Conservation (phyloP, 2,888 invertebrate species). For the Coleophora deauratella region DNA sequence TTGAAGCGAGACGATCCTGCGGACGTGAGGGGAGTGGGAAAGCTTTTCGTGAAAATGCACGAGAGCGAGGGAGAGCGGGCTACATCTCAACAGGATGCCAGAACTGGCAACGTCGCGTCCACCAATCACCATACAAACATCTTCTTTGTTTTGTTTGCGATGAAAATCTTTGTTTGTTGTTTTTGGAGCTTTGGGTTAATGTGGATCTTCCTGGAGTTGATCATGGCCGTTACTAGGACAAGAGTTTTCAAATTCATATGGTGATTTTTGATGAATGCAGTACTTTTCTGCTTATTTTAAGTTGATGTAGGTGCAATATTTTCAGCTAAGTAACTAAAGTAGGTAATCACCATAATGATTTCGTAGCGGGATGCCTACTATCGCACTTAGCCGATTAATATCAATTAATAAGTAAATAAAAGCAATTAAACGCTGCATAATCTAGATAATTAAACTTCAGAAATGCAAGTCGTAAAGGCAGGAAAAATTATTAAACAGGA, state of each 20-base stretch:
- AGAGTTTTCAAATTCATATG: too few species aligned
- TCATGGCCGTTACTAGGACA: not conserved
- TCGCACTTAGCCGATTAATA: too few species aligned
- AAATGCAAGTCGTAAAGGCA: slow-evolving; percentile 6
- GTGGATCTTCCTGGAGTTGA: slow-evolving; percentile 15
- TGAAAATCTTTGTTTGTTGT: slow-evolving; percentile 37
- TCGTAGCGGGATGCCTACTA: too few species aligned
- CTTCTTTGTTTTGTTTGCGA: slow-evolving; percentile 46
- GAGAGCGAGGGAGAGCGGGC: slow-evolving; percentile 31
- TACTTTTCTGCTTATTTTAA: too few species aligned
- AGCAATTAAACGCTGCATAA: too few species aligned
- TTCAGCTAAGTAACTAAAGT: too few species aligned
- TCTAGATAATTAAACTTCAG: not conserved
- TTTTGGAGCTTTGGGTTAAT: slow-evolving; percentile 21
- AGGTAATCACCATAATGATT: too few species aligned
- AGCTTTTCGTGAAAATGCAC: slow-evolving; percentile 14
- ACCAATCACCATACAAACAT: slow-evolving; percentile 61
- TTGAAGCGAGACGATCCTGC: slow-evolving; percentile 69
- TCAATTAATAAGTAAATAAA: too few species aligned
- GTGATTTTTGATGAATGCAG: too few species aligned
- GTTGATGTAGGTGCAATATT: too few species aligned
- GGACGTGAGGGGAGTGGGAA: slow-evolving; percentile 47
- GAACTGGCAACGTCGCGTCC: slow-evolving; percentile 66
- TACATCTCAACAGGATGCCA: slow-evolving; percentile 56
- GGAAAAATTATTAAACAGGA: slow-evolving; percentile 22